Base-by-base conservation (phyloP, 1,140 invertebrate species). In the Eumeta japonica region DNA sequence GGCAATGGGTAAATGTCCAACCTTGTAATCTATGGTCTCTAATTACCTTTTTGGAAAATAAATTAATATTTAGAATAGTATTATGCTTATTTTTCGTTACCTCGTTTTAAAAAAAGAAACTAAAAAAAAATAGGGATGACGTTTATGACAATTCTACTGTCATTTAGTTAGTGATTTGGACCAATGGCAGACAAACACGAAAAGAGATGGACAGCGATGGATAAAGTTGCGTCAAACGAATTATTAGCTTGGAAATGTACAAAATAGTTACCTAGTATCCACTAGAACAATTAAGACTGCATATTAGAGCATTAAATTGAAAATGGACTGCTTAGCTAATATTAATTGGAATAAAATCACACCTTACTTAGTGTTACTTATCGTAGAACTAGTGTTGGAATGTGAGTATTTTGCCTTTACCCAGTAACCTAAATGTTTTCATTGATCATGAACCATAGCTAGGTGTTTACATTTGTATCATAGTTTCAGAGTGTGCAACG, bases 401-500 rank as follows among this genome's bases (percentile, higher is more conserved):
- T 68, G 73, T 76, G 52, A 61, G 71, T 73, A 19, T 37, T 43
- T 37, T 28, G 39, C 20, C 27, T 45, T 36, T n/a, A n/a, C 39
- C 7, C 27, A n/a, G 28, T 19, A 37, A n/a, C 10, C 9, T 30
- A 39, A 38, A 11, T 10, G 18, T 1, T 32, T 18, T 31, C 12
- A 31, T 31, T 15, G 29, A 9, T 14, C 13, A 10, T 35, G 16
- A 43, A 28, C 10, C 11, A 17, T 20, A 15, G 16, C 24, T 13
- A n/a, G 35, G 16, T 19, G 29, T 10, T n/a, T n/a, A n/a, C n/a
- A n/a, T n/a, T n/a, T 42, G 37, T 24, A 27, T 37, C 16, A 33
- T 57, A 82, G 85, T 83, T 64, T 78, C 82, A 52, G 77, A 82
- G 41, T 78, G 79, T 46, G 75, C 82, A 18, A 80, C 79, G 48